A percentile compares a stretch with the other conserved stretches of the same genome.
Conservation (phyloP, 2,888 invertebrate species). For the Caenorhabditis imperialis region DNA sequence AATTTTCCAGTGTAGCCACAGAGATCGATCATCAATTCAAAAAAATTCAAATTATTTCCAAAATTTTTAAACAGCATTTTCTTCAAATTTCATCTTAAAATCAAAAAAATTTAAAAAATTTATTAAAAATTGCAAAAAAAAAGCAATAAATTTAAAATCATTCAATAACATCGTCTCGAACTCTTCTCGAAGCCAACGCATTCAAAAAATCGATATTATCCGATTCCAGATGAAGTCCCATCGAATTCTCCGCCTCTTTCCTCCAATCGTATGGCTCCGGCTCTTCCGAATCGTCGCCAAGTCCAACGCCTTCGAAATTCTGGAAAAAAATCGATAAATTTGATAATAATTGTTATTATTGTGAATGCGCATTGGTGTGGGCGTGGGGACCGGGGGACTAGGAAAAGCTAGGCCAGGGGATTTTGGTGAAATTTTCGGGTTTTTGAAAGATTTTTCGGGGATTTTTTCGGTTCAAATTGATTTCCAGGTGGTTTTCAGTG, state of each 20-base stretch:
- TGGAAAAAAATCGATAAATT: constrained; percentile 2
- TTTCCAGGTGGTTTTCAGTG: no score
- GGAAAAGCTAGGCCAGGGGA: no score
- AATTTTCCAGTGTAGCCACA: no score
- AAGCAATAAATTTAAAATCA: background rate
- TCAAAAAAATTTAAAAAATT: constrained; percentile 6
- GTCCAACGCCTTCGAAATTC: constrained; percentile 32
- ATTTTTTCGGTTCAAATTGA: no score
- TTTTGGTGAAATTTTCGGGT: no score
- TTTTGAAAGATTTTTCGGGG: no score
- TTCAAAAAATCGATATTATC: constrained; percentile 41
- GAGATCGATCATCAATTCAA: no score
- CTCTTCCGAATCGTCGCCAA: constrained; percentile 15
- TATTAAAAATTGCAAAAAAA: no score
- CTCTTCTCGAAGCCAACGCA: constrained; percentile 24
- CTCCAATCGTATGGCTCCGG: constrained; percentile 45
- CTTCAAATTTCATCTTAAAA: background rate
- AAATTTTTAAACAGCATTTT: background rate
- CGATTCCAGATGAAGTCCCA: constrained; percentile 39
- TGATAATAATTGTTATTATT: background rate
- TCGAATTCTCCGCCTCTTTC: constrained; percentile 41
- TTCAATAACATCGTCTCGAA: constrained; percentile 42
- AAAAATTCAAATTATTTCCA: no score
- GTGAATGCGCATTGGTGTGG: no score
- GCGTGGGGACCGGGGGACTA: no score